Evolutionary conservation across 2,797 vertebrate species (phyloP), one percentile per base, ranked within the genome.

Genomic region (Margarornis squamiger): DNA sequence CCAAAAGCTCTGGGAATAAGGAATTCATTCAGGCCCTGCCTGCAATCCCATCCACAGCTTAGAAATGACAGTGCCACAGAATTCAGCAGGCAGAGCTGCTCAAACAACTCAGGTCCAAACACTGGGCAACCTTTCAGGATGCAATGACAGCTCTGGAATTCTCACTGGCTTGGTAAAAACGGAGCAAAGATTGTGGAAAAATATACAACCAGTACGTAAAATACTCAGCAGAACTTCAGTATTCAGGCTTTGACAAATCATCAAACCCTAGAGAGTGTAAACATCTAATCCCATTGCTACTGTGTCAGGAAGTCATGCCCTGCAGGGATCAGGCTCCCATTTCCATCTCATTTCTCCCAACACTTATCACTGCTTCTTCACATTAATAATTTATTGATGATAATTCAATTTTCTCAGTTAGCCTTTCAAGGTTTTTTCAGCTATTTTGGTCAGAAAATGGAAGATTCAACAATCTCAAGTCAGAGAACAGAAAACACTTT

Each of bases 381-480:
- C 61, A 91, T 91, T 92, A 86, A 85, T 72, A 87, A 95, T 95
- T 96, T 95, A 96, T 80, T 96, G 86, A 70, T 10, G 8, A n/a
- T 17, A 61, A 59, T 49, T 86, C 54, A 51, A 29, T 58, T 75
- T 88, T 84, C 45, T 96, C 70, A 92, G 76, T 92, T 76, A 86
- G 55, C 67, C 91, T 97, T 96, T 65, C 51, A 78, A 92, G 26
- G 70, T 29, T 79, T 93, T 93, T 66, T 59, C 62, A 89, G 83
- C 91, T 95, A 75, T 95, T 96, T 96, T 92, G 79, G 78, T 91
- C 95, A 93, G 86, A 94, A 92, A 96, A 96, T 75, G 70, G 93
- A 93, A 95, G 78, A 96, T 49, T 85, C 58, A 93, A 95, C 24
- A 95, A 96, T 93, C 95, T 96, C 71, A 88, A 97, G 89, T 95